Evolutionary conservation across 53 echinoderm and acorn worm genomes (phyloP).

Genomic region (Holothuria leucospilota): DNA sequence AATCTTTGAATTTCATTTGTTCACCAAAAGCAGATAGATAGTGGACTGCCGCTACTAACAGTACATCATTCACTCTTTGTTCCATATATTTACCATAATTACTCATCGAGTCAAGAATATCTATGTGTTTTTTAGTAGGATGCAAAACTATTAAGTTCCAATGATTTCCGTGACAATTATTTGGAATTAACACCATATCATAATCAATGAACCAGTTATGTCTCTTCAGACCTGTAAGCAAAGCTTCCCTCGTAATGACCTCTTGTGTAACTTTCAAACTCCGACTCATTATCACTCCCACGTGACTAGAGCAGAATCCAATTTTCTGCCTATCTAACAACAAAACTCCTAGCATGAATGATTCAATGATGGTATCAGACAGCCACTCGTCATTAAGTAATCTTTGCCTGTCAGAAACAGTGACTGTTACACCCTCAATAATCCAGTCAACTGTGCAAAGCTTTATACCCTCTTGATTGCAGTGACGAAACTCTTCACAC

Average conservation of each 20-base stretch:
- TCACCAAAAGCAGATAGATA: not conserved
- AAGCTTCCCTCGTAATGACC: not conserved
- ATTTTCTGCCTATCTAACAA: not conserved
- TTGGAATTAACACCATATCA: not conserved
- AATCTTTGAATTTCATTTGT: not conserved
- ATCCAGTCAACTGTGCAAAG: not conserved
- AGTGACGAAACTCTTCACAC: not conserved
- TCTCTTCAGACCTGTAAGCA: not conserved
- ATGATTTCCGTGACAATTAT: not conserved
- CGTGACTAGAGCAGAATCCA: constrained; percentile 3
- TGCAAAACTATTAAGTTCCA: not conserved
- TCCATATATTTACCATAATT: not conserved
- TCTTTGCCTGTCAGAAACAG: not conserved
- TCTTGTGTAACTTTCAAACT: not conserved
- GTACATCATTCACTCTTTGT: not conserved
- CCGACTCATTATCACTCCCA: not conserved
- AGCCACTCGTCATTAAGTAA: not conserved
- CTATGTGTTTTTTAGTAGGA: not conserved
- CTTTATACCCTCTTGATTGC: not conserved
- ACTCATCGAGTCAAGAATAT: not conserved
- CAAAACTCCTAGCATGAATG: not conserved
- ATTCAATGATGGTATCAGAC: not conserved
- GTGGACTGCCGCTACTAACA: not conserved
- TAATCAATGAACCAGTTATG: constrained; percentile 5
- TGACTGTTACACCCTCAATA: not conserved